Percentiles rank a stretch among this genome's conserved stretches.
Conservation (phyloP, 2,888 invertebrate genomes). For the Deilephila porcellus region DNA sequence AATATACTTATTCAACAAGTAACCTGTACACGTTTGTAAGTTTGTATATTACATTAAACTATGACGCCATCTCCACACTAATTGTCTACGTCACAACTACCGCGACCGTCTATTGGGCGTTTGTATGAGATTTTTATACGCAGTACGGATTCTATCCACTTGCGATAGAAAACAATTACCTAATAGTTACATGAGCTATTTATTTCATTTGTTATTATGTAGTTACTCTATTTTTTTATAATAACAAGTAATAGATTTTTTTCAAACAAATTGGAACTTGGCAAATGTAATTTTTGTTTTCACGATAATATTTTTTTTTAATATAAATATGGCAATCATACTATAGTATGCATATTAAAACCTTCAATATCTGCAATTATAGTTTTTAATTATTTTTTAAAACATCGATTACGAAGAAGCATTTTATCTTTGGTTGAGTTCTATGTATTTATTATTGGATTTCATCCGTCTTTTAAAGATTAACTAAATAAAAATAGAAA, state of each 20-base stretch:
- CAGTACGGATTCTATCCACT: background rate
- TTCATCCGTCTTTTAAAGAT: background rate
- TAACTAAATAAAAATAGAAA: background rate
- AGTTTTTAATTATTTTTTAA: background rate
- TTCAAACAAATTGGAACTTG: too few species aligned
- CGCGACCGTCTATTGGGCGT: background rate
- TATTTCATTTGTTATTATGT: background rate
- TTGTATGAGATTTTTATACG: background rate
- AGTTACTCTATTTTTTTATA: background rate
- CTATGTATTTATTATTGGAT: background rate
- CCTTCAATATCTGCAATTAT: too few species aligned
- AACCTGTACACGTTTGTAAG: constrained; percentile 44
- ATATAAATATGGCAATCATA: too few species aligned
- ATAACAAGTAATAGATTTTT: too few species aligned
- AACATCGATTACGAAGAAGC: background rate
- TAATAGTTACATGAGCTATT: background rate
- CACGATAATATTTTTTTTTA: too few species aligned
- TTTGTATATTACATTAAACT: constrained; percentile 47
- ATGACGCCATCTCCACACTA: constrained; percentile 31
- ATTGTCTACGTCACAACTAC: background rate
- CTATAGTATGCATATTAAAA: too few species aligned
- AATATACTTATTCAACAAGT: constrained; percentile 75
- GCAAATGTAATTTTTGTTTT: too few species aligned
- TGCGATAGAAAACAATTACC: background rate
- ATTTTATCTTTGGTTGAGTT: background rate